These are phyloP conservation scores for Hydrolagus colliei DNA, from an alignment of 2,797 vertebrate genomes.

Conservation along the genomic window DNA sequence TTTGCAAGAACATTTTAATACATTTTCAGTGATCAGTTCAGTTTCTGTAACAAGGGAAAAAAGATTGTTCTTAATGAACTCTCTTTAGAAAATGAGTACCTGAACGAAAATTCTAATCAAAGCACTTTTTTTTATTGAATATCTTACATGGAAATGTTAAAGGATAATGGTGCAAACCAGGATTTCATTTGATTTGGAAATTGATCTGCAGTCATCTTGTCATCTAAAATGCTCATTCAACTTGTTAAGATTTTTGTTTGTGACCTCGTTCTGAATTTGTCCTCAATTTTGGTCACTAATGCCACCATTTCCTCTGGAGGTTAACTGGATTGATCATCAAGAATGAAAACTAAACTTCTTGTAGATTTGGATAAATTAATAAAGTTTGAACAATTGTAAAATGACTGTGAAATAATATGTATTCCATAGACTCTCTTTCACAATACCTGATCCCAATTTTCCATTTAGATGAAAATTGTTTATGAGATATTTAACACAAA, in stretches of 20 bases:
- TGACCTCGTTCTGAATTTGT: not conserved
- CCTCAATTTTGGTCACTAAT: not conserved
- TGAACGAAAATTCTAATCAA: not conserved
- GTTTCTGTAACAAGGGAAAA: not conserved
- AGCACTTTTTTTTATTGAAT: not conserved
- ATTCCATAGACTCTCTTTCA: not conserved
- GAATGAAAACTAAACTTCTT: not conserved
- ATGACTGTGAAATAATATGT: not conserved
- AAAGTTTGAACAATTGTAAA: not conserved
- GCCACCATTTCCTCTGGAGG: not conserved
- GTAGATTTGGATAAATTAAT: not conserved
- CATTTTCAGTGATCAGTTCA: not conserved
- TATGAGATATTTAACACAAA: not conserved
- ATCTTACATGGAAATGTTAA: not conserved
- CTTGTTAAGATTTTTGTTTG: not conserved
- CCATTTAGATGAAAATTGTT: not conserved
- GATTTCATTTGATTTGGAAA: not conserved
- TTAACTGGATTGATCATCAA: not conserved
- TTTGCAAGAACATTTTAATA: not conserved
- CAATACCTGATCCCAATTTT: not conserved
- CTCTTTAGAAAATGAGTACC: not conserved
- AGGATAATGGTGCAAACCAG: not conserved
- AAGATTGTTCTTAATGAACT: not conserved
- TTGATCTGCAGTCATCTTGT: not conserved
- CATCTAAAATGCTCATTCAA: not conserved